Base-by-base conservation (phyloP, 2,797 vertebrate species). In the Merluccius polli region DNA sequence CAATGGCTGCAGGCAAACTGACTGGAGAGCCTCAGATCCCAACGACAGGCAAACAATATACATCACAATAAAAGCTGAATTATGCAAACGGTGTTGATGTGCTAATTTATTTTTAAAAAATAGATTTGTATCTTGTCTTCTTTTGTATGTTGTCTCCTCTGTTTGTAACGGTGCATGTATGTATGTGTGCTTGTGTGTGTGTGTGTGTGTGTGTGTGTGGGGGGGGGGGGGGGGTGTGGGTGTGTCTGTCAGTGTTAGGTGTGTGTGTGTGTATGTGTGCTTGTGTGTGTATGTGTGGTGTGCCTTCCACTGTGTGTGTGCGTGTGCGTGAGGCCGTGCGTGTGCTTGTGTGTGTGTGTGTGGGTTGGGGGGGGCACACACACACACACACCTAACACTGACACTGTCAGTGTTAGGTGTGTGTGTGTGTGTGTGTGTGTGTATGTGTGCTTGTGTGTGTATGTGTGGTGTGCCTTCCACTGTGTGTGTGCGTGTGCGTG, bases 11-110 rank as follows among this genome's bases (percentile, higher is more conserved):
- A 84, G 89, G 91, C 90, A 86, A 91, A 85, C 85, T 84, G 84
- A 89, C 86, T 88, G 79, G 82, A 76, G 89, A 59, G 11, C 11
- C 38, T 41, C 11, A 12, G 38, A 9, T 9, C 52, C 52, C 52
- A 7, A 89, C 90, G 86, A 80, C 79, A 86, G 90, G 89, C 89
- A 70, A 87, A 87, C 91, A 30, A 13, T 16, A 87, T 87, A 59
- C 89, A 87, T 90, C 87, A 81, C 78, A 93, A 93, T 92, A 89
- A 93, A 93, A 93, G 88, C 76, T 76, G 85, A 89, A 89, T 90
- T 87, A 92, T 93, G 90, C 87, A 89, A 92, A 88, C 90, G 86
- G n/a, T n/a, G n/a, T n/a, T n/a, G n/a, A n/a, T 84, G 72, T 93
- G 90, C 89, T 88, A 83, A 87, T 88, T 85, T 82, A 89, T 90